These are phyloP conservation scores for Drosophila teissieri DNA, from an alignment of 1,140 invertebrate genomes.

Conservation along the genomic window DNA sequence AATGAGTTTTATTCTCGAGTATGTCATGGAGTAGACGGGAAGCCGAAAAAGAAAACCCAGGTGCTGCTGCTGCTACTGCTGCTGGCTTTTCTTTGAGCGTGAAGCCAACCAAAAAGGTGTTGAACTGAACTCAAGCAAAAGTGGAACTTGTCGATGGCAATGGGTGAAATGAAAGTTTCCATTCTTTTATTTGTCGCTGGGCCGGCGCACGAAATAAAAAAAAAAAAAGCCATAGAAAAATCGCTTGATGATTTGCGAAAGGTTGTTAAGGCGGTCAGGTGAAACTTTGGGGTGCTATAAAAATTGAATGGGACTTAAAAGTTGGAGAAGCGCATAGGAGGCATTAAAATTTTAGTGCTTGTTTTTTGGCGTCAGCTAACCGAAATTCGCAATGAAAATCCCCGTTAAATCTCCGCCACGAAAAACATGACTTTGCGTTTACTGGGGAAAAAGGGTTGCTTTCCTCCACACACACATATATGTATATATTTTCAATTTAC, in stretches of 20 bases:
- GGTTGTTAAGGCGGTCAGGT: slow-evolving; percentile 10
- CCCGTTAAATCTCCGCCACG: slow-evolving; percentile 30
- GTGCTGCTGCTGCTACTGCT: slow-evolving; percentile 13
- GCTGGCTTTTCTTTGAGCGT: slow-evolving; percentile 12
- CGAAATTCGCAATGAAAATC: slow-evolving; percentile 19
- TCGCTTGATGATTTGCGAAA: slow-evolving; percentile 45
- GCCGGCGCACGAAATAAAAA: background rate
- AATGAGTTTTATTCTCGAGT: slow-evolving; percentile 56
- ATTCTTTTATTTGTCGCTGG: slow-evolving; percentile 23
- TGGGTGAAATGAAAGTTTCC: slow-evolving; percentile 30
- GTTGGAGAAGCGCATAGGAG: slow-evolving; percentile 31
- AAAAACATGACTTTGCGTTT: slow-evolving; percentile 36
- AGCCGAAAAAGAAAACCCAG: slow-evolving; percentile 38
- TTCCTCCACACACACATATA: slow-evolving; percentile 2
- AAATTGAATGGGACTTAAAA: slow-evolving; percentile 38
- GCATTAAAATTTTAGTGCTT: slow-evolving; percentile 35
- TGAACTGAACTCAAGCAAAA: slow-evolving; percentile 48
- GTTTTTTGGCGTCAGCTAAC: slow-evolving; percentile 5
- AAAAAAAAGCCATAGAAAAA: slow-evolving; percentile 28
- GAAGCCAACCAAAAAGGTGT: slow-evolving; percentile 37
- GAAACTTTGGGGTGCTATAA: slow-evolving; percentile 30
- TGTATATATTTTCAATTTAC: slow-evolving; percentile 44
- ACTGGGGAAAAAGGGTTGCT: slow-evolving; percentile 2
- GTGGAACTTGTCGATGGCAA: slow-evolving; percentile 49
- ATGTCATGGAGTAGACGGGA: slow-evolving; percentile 35